These are phyloP conservation scores for Spea hammondii DNA, from an alignment of 2,797 vertebrate species.

Conservation along the genomic window DNA sequence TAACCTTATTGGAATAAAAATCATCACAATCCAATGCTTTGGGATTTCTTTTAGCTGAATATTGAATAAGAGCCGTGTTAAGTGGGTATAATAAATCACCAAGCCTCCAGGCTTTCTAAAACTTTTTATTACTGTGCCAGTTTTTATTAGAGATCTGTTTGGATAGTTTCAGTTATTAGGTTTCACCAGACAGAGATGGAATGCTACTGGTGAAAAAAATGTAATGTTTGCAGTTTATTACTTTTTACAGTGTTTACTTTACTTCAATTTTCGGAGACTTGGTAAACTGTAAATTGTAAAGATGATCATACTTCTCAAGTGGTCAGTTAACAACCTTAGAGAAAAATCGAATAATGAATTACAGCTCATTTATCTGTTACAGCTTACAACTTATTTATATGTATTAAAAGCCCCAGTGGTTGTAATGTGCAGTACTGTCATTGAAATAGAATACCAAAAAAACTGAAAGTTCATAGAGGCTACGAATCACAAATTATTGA, in stretches of 20 bases:
- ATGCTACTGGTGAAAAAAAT: constrained; percentile 12
- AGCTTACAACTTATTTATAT: no score
- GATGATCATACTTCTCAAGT: not conserved
- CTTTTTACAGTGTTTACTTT: constrained; percentile 3
- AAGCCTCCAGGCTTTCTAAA: constrained; percentile 27
- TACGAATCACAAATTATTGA: no score
- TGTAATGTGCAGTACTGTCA: no score
- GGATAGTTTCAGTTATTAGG: constrained; percentile 29
- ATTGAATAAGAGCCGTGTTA: constrained; percentile 10
- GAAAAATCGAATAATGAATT: no score
- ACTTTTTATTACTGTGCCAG: constrained; percentile 17
- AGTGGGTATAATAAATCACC: constrained; percentile 29
- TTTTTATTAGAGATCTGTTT: constrained; percentile 29
- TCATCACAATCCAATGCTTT: not conserved
- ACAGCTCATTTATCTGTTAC: no score
- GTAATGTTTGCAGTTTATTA: not conserved
- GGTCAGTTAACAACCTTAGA: no score
- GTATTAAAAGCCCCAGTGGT: no score
- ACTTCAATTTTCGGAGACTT: not conserved
- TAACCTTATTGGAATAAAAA: no score
- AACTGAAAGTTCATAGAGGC: no score
- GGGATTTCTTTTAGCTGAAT: not conserved
- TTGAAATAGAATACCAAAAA: no score
- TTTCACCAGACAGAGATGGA: constrained; percentile 20
- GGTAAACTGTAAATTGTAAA: not conserved